Percentiles rank a stretch among this genome's conserved stretches.
phyloP scores from a whole-genome alignment of 2,797 vertebrate genomes.

The Poeciliopsis presidionis region DNA sequence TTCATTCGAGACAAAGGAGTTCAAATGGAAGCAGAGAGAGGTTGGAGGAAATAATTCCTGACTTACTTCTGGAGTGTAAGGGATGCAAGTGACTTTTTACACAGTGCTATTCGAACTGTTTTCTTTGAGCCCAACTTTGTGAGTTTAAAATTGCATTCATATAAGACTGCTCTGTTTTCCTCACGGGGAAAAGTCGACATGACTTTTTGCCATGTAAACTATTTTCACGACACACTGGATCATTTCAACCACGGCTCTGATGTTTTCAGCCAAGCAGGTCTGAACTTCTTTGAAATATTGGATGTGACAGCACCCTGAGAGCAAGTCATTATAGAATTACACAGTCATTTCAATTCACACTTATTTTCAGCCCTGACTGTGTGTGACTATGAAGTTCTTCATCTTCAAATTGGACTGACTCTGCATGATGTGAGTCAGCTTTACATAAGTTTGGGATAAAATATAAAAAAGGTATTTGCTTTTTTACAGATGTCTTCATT shows the following conservation, averaged over 20 bases:
- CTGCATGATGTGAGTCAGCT: constrained; percentile 19
- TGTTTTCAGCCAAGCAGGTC: constrained; percentile 27
- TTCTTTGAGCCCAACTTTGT: background rate
- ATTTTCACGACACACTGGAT: constrained; percentile 6
- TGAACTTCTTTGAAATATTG: constrained; percentile 67
- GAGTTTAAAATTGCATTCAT: background rate
- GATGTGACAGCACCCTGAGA: constrained; percentile 71
- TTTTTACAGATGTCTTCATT: background rate
- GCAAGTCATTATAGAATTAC: constrained; percentile 70
- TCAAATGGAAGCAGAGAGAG: constrained; percentile 2
- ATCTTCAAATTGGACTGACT: constrained; percentile 30
- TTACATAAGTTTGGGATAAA: constrained; percentile 10
- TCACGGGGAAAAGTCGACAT: background rate
- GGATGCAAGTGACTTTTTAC: constrained; percentile 3
- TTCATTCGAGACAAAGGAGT: constrained; percentile 6
- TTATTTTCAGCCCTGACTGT: constrained; percentile 30
- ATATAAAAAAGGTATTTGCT: background rate
- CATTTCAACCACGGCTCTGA: constrained; percentile 16
- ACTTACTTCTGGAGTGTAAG: constrained; percentile 3
- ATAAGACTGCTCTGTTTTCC: background rate
- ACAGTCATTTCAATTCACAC: constrained; percentile 58
- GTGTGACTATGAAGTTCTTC: constrained; percentile 35
- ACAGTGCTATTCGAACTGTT: background rate
- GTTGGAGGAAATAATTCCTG: background rate
- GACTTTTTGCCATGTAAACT: background rate